These are phyloP conservation scores for Cliona cf. orientalis DNA, from an alignment of 37 sponge, comb jelly and placozoan genomes.

Conservation along the genomic window DNA sequence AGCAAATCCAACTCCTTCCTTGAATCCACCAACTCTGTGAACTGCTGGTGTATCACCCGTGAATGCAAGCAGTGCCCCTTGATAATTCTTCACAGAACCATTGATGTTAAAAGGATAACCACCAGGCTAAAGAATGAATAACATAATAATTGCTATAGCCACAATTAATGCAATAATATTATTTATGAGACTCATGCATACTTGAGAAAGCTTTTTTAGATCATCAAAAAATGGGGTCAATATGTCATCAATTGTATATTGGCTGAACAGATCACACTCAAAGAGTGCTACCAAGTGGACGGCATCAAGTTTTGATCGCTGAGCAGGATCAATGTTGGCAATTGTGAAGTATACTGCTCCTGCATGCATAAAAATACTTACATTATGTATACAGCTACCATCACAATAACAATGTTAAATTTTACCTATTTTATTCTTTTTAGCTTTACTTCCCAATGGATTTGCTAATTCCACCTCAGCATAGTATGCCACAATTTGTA, in stretches of 20 bases:
- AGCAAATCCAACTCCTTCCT: constrained; percentile 16
- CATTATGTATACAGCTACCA: too few species aligned
- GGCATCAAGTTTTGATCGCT: constrained; percentile 1
- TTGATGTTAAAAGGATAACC: neutral
- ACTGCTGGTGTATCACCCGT: neutral
- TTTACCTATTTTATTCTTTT: constrained; percentile 1
- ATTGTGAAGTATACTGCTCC: too few species aligned
- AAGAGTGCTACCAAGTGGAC: constrained; percentile 46
- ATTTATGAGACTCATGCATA: neutral
- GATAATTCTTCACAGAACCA: neutral
- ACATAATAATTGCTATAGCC: too few species aligned
- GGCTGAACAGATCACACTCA: neutral
- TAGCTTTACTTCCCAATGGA: constrained; percentile 1
- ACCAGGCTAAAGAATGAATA: neutral
- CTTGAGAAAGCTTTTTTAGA: constrained; percentile 2
- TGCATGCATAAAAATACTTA: too few species aligned
- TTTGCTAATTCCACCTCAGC: constrained; percentile 15
- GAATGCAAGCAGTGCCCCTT: neutral
- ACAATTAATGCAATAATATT: too few species aligned
- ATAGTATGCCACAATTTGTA: constrained; percentile 10
- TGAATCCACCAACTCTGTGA: constrained; percentile 7
- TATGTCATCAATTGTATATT: constrained; percentile 30
- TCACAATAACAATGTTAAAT: too few species aligned
- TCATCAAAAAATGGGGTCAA: constrained; percentile 49
- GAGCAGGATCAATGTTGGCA: constrained; percentile 28